phyloP scores from a whole-genome alignment of 2,888 invertebrate species.

The Tachystola acroxantha region DNA sequence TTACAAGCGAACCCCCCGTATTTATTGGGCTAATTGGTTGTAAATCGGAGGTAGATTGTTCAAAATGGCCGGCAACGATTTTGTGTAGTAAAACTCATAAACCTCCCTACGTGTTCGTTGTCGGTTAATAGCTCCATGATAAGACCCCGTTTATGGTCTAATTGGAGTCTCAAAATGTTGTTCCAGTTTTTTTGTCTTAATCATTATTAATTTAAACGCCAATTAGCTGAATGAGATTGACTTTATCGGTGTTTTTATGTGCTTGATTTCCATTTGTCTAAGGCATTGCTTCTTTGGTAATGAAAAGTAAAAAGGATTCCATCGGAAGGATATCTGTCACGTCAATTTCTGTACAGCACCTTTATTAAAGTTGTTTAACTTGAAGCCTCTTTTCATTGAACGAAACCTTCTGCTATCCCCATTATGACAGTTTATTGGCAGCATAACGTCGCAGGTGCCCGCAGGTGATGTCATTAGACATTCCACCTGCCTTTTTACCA shows the following conservation, averaged over 20 bases:
- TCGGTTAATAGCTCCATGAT: conserved; percentile 68
- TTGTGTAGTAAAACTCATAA: conserved; percentile 73
- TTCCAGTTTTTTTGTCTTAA: conserved; percentile 49
- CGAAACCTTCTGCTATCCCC: too few species aligned
- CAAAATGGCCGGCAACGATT: conserved; percentile 66
- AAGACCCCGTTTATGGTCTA: conserved; percentile 64
- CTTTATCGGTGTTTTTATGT: conserved; percentile 17
- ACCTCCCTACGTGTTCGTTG: conserved; percentile 65
- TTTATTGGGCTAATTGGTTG: conserved; percentile 73
- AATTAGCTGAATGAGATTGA: conserved; percentile 45
- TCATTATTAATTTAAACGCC: conserved; percentile 67
- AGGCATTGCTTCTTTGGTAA: neutral
- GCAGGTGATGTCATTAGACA: neutral
- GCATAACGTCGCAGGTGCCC: neutral
- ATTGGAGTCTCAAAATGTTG: conserved; percentile 53
- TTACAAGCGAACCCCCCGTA: conserved; percentile 49
- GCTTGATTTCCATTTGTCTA: conserved; percentile 10
- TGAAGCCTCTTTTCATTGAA: too few species aligned
- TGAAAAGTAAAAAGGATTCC: too few species aligned
- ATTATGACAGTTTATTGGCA: too few species aligned
- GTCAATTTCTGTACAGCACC: too few species aligned
- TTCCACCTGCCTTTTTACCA: neutral
- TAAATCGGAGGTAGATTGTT: conserved; percentile 66
- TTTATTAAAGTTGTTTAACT: too few species aligned
- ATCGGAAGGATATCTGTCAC: too few species aligned